Percentiles rank a stretch among this genome's conserved stretches.
Evolutionary conservation across 2,797 vertebrate species (phyloP).

Genomic region (Brachymystax lenok): DNA sequence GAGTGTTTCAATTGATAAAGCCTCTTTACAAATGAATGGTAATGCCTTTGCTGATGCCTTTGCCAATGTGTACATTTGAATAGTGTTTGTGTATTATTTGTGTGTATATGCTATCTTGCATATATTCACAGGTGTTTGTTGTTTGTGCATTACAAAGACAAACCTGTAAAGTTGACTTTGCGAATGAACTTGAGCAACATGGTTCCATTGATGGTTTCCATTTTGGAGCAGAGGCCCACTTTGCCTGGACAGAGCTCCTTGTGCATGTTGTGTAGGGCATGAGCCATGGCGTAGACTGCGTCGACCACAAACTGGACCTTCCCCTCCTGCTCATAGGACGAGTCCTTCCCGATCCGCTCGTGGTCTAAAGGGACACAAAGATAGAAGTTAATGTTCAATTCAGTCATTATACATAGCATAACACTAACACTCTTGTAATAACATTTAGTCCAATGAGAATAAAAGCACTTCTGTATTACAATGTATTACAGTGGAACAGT

Average conservation of each 20-base stretch:
- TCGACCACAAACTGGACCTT: constrained; percentile 96
- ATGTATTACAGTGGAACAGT: constrained; percentile 41
- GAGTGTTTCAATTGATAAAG: constrained; percentile 6
- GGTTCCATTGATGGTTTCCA: constrained; percentile 89
- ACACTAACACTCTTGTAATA: background rate
- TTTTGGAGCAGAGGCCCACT: constrained; percentile 86
- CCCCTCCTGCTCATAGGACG: constrained; percentile 91
- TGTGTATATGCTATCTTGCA: too few relatives aligned
- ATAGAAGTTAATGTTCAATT: background rate
- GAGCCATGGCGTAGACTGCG: constrained; percentile 91
- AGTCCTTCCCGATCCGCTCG: constrained; percentile 92
- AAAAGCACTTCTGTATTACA: constrained; percentile 24
- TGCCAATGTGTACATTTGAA: too few relatives aligned
- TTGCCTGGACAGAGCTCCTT: constrained; percentile 87
- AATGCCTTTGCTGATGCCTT: background rate
- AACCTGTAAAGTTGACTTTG: constrained; percentile 93
- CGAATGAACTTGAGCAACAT: constrained; percentile 93
- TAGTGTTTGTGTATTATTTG: too few relatives aligned
- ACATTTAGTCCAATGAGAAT: background rate
- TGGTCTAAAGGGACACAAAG: constrained; percentile 74
- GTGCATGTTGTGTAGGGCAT: constrained; percentile 93
- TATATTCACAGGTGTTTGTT: background rate
- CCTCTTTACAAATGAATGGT: constrained; percentile 9
- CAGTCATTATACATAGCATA: background rate
- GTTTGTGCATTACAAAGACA: constrained; percentile 35